Evolutionary conservation across 2,888 invertebrate species (phyloP), one percentile per base, ranked within the genome.

Genomic region (Autographa pulchrina): DNA sequence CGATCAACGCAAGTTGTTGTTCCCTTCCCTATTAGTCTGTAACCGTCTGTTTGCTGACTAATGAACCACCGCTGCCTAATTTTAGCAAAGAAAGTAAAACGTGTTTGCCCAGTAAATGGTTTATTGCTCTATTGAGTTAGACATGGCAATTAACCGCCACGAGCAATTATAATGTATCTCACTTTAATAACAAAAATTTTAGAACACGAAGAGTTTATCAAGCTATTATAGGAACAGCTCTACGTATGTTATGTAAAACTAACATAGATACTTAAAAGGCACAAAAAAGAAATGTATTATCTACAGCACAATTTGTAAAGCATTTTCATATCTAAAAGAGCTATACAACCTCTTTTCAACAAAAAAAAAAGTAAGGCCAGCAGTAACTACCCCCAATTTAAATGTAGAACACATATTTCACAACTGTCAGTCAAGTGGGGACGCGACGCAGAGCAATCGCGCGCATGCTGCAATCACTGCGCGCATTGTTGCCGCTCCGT

Each of bases 401-500:
- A 43, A 71, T 78, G 75, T 63, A 67, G 48, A 70, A 58, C n/a
- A 65, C 31, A 70, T 16, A 52, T 60, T 83, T 77, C 73, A 75
- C 77, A 82, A 72, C 68, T 83, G 83, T 75, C 85, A 81, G 84
- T 87, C 87, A 90, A 88, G 87, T 82, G 83, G 83, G 78, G 74
- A 70, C 38, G 75, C 69, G 85, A 86, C 88, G 86, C 52, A 68
- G 72, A 66, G 87, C 89, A 90, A 92, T 91, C 89, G 87, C 73
- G 85, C 81, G 77, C 81, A 82, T 64, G 65, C 66, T 72, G 78
- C 85, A 83, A 84, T 85, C 84, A 83, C 64, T 56, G 75, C 79
- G 80, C 78, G 87, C 90, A 91, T 91, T 92, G 92, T 92, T 88
- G 88, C 85, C 82, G 81, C 79, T 85, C 85, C 80, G 85, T 77